Evolutionary conservation across 2,113 vertebrate species (phyloP).

Genomic region (Tiliqua scincoides): DNA sequence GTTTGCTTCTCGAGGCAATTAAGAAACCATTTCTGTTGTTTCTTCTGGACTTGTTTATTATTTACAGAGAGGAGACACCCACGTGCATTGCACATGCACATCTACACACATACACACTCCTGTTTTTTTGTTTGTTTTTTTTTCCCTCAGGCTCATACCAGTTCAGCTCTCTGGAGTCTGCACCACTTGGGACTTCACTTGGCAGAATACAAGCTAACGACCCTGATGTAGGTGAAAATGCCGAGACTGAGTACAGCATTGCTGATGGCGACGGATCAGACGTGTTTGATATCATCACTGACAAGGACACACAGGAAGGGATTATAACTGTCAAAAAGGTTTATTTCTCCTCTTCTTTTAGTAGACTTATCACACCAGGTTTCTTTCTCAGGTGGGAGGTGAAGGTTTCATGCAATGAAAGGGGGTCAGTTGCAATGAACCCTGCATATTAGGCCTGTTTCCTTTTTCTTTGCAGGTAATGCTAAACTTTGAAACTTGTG

Average conservation of each 20-base stretch:
- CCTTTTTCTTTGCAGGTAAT: constrained; percentile 48
- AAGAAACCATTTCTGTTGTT: constrained; percentile 6
- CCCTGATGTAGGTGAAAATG: constrained; percentile 89
- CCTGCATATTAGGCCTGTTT: constrained; percentile 56
- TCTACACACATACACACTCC: neutral
- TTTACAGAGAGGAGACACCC: constrained; percentile 9
- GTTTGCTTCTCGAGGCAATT: constrained; percentile 5
- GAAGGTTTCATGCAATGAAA: constrained; percentile 32
- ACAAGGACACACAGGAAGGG: constrained; percentile 93
- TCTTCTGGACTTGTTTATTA: constrained; percentile 30
- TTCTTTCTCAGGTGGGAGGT: constrained; percentile 36
- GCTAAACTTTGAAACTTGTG: constrained; percentile 50
- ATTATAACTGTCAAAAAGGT: constrained; percentile 95
- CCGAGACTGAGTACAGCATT: constrained; percentile 89
- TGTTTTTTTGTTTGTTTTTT: constrained; percentile 46
- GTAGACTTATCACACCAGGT: constrained; percentile 52
- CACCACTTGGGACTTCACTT: constrained; percentile 83
- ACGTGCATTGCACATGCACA: neutral
- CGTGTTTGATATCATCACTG: constrained; percentile 89
- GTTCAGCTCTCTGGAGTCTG: constrained; percentile 87
- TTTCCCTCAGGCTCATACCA: constrained; percentile 88
- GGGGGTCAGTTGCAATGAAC: constrained; percentile 53
- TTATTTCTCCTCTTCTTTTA: constrained; percentile 58
- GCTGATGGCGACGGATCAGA: constrained; percentile 86
- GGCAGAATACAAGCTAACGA: constrained; percentile 95